Conservation (phyloP, 1,140 invertebrate genomes). For the Akabosia matsudoensis region DNA sequence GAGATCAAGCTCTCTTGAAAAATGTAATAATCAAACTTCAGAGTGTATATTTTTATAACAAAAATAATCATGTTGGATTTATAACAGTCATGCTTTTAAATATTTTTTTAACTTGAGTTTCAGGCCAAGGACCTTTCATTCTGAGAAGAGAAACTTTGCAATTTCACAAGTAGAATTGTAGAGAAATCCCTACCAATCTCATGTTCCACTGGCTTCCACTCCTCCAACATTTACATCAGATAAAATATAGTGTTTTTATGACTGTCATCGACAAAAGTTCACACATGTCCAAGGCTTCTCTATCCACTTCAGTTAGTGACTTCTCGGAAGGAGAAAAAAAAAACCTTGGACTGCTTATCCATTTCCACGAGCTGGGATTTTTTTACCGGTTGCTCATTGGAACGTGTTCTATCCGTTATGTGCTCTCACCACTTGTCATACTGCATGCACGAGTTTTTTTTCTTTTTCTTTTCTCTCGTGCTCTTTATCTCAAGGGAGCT, state of each 20-base stretch:
- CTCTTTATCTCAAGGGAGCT: background rate
- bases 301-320: background rate
- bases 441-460: background rate
- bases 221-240: background rate
- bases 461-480: background rate
- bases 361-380: background rate
- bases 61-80: too few species aligned
- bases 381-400: background rate
- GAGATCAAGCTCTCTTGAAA: too few species aligned
- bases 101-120: too few species aligned
- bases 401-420: background rate
- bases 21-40: too few species aligned
- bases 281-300: too few species aligned
- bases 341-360: background rate
- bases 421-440: too few species aligned
- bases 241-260: background rate
- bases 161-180: background rate
- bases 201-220: too few species aligned
- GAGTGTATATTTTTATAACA: too few species aligned
- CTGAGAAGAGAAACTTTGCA: background rate
- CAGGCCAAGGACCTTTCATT: conserved; percentile 12
- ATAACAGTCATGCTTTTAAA: too few species aligned
- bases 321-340: background rate
- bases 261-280: background rate
- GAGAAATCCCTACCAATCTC: too few species aligned